These are phyloP conservation scores for Phalloptychus januarius DNA, from an alignment of 2,797 vertebrate genomes.

Conservation along the genomic window DNA sequence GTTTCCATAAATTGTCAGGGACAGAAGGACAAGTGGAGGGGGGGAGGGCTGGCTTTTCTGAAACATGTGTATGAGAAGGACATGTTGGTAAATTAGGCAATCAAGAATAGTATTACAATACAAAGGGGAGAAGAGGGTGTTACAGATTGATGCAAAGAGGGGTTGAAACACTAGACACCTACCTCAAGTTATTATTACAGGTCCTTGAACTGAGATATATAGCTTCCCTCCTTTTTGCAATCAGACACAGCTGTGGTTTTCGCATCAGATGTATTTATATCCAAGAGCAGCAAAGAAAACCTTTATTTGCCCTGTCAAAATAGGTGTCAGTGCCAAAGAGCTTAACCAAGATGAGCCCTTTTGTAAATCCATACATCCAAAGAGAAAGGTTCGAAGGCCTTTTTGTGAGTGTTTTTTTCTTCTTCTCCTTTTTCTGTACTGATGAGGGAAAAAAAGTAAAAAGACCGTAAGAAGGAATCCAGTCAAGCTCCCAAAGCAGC, in stretches of 20 bases:
- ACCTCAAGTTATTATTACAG: constrained; percentile 86
- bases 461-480: constrained; percentile 77
- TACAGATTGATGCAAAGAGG: constrained; percentile 76
- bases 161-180: constrained; percentile 85
- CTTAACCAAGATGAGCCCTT: constrained; percentile 72
- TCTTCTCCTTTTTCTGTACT: constrained; percentile 43
- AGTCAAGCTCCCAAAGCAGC: constrained; percentile 84
- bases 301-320: constrained; percentile 78
- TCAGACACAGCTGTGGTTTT: constrained; percentile 73
- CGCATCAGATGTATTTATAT: constrained; percentile 76
- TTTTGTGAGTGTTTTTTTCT: constrained; percentile 69
- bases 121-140: constrained; percentile 62
- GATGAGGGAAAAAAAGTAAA: constrained; percentile 19
- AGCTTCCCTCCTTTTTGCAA: constrained; percentile 79
- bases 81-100: constrained; percentile 66
- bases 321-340: constrained; percentile 72
- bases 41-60: constrained; percentile 57
- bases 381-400: constrained; percentile 73
- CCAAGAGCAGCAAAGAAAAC: constrained; percentile 73
- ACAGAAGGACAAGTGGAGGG: constrained; percentile 35
- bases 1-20: constrained; percentile 80
- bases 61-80: constrained; percentile 67
- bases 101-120: constrained; percentile 65
- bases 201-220: constrained; percentile 80
- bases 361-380: constrained; percentile 84